Evolutionary conservation across 2,113 vertebrate species (phyloP).

Genomic region (Epinephelus cyanopodus): DNA sequence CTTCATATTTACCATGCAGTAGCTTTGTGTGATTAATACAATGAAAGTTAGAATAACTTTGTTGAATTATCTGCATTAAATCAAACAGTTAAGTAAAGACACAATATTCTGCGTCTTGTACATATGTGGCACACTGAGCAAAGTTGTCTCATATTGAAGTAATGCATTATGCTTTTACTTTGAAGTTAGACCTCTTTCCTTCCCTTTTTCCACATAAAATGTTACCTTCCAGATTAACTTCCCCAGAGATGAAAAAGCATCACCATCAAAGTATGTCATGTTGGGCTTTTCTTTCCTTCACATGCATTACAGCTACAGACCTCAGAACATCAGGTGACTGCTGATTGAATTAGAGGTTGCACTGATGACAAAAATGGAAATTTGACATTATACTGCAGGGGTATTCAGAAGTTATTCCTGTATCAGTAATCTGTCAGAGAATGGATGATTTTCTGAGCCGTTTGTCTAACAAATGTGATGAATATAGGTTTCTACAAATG

Average conservation of each 20-base stretch:
- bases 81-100: background rate
- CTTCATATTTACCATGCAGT: accelerated
- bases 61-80: background rate
- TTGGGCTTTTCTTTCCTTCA: no score
- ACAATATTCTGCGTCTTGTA: background rate
- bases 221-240: background rate
- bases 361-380: background rate
- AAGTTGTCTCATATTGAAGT: background rate
- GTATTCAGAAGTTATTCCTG: background rate
- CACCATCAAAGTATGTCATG: no score
- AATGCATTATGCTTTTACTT: conserved; percentile 27
- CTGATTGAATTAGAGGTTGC: background rate
- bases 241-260: no score
- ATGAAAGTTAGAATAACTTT: background rate
- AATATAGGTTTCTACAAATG: background rate
- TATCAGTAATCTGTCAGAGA: no score
- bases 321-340: background rate
- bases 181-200: background rate
- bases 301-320: background rate
- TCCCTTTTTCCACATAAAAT: background rate
- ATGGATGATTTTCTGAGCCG: background rate
- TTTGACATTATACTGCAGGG: background rate
- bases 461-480: background rate
- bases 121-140: background rate
- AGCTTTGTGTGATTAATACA: no score